Evolutionary conservation across 2,113 vertebrate species (phyloP).

Genomic region (Amphiprion percula): DNA sequence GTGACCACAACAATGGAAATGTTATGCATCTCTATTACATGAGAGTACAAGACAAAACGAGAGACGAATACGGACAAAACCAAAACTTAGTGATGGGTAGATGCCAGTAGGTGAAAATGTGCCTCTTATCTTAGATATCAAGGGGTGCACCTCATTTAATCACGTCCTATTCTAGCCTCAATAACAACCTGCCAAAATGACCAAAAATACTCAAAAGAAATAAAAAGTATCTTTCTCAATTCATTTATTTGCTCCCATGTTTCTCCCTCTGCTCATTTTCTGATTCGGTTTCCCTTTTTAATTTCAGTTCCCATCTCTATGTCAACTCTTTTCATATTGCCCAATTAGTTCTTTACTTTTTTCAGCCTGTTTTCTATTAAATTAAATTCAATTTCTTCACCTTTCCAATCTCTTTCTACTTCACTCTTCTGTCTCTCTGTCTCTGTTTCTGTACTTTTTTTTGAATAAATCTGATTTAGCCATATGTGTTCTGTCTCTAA

Average conservation of each 20-base stretch:
- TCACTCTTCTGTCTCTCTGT: neutral
- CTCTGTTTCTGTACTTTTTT: slow-evolving; percentile 16
- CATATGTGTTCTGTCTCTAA: slow-evolving; percentile 28
- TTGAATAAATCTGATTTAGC: slow-evolving; percentile 40
- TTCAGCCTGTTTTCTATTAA: neutral
- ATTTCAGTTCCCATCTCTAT: neutral
- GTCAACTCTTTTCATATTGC: neutral
- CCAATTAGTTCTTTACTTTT: neutral
- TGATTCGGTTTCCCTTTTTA: neutral
- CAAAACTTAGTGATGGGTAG: neutral
- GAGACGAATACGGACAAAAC: neutral
- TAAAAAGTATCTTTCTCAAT: neutral
- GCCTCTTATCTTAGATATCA: too few relatives aligned
- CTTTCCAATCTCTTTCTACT: neutral
- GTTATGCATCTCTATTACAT: neutral
- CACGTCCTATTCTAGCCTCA: neutral
- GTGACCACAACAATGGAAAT: neutral
- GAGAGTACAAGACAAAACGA: neutral
- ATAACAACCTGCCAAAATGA: neutral
- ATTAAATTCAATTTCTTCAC: neutral
- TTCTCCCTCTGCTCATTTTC: neutral
- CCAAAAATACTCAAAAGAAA: neutral
- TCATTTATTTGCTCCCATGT: neutral
- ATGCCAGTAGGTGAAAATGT: too few relatives aligned
- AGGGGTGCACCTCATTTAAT: too few relatives aligned